phyloP scores from a whole-genome alignment of 2,888 invertebrate genomes.

The Stegana nigrithorax region DNA sequence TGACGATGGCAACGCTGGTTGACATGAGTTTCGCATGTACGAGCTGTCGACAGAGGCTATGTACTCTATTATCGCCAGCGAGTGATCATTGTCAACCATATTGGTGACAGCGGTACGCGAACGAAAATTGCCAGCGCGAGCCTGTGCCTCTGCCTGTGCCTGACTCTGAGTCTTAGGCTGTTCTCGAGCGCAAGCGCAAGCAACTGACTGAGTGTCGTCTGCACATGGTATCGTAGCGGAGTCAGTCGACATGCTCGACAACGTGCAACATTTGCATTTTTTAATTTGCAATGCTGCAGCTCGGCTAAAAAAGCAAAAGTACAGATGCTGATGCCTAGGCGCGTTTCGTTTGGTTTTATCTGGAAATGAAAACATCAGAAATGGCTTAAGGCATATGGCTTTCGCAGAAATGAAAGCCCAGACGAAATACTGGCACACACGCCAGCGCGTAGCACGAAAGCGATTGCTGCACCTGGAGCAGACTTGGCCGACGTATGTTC shows the following conservation, averaged over 20 bases:
- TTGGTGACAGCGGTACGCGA: slow-evolving; percentile 46
- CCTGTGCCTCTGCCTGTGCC: neutral
- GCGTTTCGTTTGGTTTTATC: slow-evolving; percentile 18
- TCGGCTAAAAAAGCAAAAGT: slow-evolving; percentile 13
- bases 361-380: slow-evolving; percentile 53
- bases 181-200: too few relatives aligned
- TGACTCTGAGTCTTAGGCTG: slow-evolving; percentile 16
- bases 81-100: slow-evolving; percentile 49
- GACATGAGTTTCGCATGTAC: slow-evolving; percentile 40
- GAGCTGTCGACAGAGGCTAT: slow-evolving; percentile 22
- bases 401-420: too few relatives aligned
- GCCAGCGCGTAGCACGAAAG: too few relatives aligned
- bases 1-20: slow-evolving; percentile 19
- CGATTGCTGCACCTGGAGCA: too few relatives aligned
- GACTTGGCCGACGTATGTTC: too few relatives aligned
- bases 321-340: neutral
- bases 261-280: slow-evolving; percentile 56
- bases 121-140: neutral
- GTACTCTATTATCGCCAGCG: slow-evolving; percentile 48
- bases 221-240: too few relatives aligned
- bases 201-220: slow-evolving; percentile 4
- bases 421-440: too few relatives aligned
- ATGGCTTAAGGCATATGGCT: slow-evolving; percentile 22
- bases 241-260: slow-evolving; percentile 23
- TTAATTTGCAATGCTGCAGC: slow-evolving; percentile 54